Base-by-base conservation (phyloP, 1,140 invertebrate species). In the Drosophila neocordata region DNA sequence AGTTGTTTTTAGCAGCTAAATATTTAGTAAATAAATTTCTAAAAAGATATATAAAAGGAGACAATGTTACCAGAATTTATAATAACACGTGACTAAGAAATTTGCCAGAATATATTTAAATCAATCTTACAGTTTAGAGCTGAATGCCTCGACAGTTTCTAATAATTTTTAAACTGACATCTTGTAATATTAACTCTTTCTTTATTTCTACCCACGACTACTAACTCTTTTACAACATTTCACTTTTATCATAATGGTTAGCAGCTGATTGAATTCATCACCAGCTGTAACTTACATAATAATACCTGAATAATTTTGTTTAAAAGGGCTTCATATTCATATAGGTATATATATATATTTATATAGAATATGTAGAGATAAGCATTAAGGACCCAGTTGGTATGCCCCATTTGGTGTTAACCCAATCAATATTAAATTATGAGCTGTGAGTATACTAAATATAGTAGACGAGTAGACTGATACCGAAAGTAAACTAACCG, bases 371-470 rank as follows among this genome's bases (percentile, higher is more conserved):
- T 20, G 15, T 20, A 48, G 20, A 48, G 41, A 20, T 15, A 7
- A 4, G 15, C 18, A 48, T 48, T 48, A 9, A 18, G 27, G 15
- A 18, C 13, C 27, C 53, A 56, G 13, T 27, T 56, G 27, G 41
- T 20, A 15, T 8, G 34, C 2, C 35, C 27, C 20, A 34, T 24
- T 37, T 69, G 65, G 62, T 71, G 52, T 71, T 71, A 67, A 66
- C 60, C 73, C 63, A 77, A 77, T 77, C 75, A 77, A 77, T 77
- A 77, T 77, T 77, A 77, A 72, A 77, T 77, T 77, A 67, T 77
- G 57, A 77, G 61, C 68, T 72, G 63, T 61, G 63, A 58, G 35
- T 67, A 41, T 34, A 51, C 12, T 8, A 7, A 44, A 44, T 44
- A n/a, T n/a, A n/a, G n/a, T n/a, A 41, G 31, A 18, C 2, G 22